Evolutionary conservation across 2,888 invertebrate species (phyloP), one percentile per base, ranked within the genome.

Genomic region (Drosophila eohydei): DNA sequence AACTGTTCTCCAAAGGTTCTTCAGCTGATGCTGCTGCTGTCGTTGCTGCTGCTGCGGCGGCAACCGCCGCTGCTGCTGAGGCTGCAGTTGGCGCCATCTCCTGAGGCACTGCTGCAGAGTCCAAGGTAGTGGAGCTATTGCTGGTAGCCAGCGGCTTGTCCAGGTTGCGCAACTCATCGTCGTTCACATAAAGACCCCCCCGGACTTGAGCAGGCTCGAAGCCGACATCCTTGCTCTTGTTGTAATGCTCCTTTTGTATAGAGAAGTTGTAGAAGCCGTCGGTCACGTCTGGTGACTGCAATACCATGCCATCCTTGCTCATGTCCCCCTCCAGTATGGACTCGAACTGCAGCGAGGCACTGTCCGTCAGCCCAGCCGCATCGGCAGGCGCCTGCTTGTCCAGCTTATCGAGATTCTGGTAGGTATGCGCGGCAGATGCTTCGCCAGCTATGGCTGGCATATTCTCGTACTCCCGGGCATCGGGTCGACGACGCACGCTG

Each of bases 231-330:
- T 91, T 91, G 63, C 85, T 81, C 65, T 93, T 93, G 78, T 91
- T 91, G 73, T 92, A 92, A 54, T 92, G 89, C 63, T 93, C 92
- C 64, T 92, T 93, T 61, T 92, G 92, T 73, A 92, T 92, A 36
- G 93, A 91, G 62, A 93, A 93, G 67, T 91, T 92, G 68, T 92
- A 91, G 71, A 93, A 93, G 34, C 92, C 93, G 74, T 93, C 93
- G 1, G 92, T 91, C 2, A 93, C 93, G 73, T 93, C 93, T 1
- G 93, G 93, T 2, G 93, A 92, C 50, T 91, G 89, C 43, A 93
- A 62, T 0, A 88, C 86, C 50, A 50, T 50, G 36, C 89, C 84
- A 4, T 84, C 89, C 68, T 92, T 91, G 68, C 92, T 86, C 52
- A 90, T 85, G 58, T 92, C 92, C 11, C 91, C 91, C 70, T 93